Evolutionary conservation across 2,797 vertebrate species (phyloP).

Genomic region (Rhinoraja longicauda): DNA sequence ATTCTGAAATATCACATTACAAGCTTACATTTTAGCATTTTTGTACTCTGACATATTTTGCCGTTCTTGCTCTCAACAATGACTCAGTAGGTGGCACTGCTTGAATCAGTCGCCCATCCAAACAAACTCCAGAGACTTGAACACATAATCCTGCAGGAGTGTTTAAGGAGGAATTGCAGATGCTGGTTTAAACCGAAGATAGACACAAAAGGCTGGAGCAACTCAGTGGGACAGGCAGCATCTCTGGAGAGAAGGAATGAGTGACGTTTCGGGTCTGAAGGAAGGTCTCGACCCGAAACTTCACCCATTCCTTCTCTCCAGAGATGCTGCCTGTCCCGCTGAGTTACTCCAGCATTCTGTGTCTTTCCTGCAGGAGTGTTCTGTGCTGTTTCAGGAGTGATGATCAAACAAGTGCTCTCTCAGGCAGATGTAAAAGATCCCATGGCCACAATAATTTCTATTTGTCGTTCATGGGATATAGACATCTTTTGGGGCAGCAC

Average conservation of each 20-base stretch:
- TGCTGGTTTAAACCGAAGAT: too few species aligned
- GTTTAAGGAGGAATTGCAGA: too few species aligned
- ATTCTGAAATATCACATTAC: slow-evolving; percentile 19
- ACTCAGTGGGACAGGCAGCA: too few species aligned
- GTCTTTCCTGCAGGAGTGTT: background rate
- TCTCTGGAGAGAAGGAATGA: too few species aligned
- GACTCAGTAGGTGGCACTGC: background rate
- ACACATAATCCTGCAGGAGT: background rate
- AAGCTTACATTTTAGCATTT: background rate
- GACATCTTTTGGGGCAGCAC: too few species aligned
- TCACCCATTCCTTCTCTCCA: too few species aligned
- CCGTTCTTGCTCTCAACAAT: background rate
- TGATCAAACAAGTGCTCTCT: background rate
- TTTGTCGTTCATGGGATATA: too few species aligned
- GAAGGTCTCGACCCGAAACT: too few species aligned
- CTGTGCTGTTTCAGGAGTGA: background rate
- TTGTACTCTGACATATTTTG: background rate
- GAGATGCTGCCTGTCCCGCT: background rate
- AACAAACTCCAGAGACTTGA: background rate
- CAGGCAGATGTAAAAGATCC: background rate
- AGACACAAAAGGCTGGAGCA: too few species aligned
- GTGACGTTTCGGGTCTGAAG: too few species aligned
- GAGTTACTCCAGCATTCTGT: background rate
- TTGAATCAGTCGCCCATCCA: background rate
- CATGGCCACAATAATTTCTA: too few species aligned